Evolutionary conservation across 2,113 vertebrate genomes (phyloP), one percentile per base, ranked within the genome.

Genomic region (Sarotherodon lohbergeri): DNA sequence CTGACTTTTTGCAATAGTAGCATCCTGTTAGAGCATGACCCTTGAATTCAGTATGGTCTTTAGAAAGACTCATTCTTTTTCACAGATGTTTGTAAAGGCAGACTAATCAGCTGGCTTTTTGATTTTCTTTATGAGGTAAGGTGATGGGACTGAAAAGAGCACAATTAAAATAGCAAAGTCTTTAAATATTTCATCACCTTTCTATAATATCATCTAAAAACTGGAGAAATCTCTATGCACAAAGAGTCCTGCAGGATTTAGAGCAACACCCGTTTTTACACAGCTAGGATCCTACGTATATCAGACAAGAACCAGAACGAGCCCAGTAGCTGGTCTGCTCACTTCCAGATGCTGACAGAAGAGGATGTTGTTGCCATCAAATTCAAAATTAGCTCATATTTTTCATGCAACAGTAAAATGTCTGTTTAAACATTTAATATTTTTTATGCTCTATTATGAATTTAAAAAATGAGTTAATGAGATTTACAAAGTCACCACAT

Each of bases 361-460:
- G 66, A 71, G 39, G n/a, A 71, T 43, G 13, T 73, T 46, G n/a
- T 14, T 73, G 39, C 39, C 66, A 73, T 27, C 22, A 73, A 17
- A 46, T 73, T 46, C 13, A 46, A 73, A 71, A 71, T 71, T 22
- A 73, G n/a, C 3, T 73, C 8, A 10, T 16, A 3, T 73, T 73
- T 46, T 73, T 6, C 8, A 73, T 24, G 39, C 13, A 71, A 10
- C n/a, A 22, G 22, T 68, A 68, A 39, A 68, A 41, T 68, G 19
- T 68, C 36, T 41, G 11, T 68, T 73, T 73, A 43, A 73, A 17
- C 66, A 71, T 71, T 71, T 71, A 24, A 41, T 71, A 43, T 71
- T 43, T 71, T 71, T 43, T 43, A 27, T 71, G 39, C 39, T 43
- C n/a, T 24, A 24, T 43, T 39, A 24, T 43, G 22, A 71, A 71